phyloP scores from a whole-genome alignment of 1,140 invertebrate species.

The Harlomillsia oculata region DNA sequence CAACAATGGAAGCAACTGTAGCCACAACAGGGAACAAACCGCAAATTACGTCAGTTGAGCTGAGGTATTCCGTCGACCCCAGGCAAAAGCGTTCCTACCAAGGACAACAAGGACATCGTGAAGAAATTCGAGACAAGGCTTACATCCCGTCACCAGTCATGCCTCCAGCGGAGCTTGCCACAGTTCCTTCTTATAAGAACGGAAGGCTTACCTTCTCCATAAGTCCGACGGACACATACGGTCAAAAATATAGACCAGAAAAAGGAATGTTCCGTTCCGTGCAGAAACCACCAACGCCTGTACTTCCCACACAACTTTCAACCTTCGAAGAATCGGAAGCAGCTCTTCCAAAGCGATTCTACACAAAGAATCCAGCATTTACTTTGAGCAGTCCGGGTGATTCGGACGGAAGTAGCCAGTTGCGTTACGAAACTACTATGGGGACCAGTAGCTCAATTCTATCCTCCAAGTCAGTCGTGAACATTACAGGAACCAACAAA shows the following conservation, averaged over 20 bases:
- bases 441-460: neutral
- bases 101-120: conserved; percentile 1
- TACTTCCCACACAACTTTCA: conserved; percentile 29
- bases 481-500: conserved; percentile 12
- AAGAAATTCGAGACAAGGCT: neutral
- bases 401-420: neutral
- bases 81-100: conserved; percentile 13
- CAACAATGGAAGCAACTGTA: conserved; percentile 24
- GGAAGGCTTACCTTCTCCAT: neutral
- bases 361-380: conserved; percentile 20
- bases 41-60: conserved; percentile 28
- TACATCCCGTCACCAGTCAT: conserved; percentile 18
- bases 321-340: conserved; percentile 30
- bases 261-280: neutral
- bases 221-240: neutral
- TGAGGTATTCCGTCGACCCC: conserved; percentile 18
- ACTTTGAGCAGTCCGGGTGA: neutral
- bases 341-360: conserved; percentile 21
- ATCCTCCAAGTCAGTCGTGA: conserved; percentile 24
- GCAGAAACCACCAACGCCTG: conserved; percentile 34
- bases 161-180: conserved; percentile 12
- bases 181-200: conserved; percentile 9
- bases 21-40: conserved; percentile 14
- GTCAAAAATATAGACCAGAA: neutral
- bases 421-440: neutral